These are phyloP conservation scores for Meganola albula DNA, from an alignment of 2,888 invertebrate genomes.

Conservation along the genomic window DNA sequence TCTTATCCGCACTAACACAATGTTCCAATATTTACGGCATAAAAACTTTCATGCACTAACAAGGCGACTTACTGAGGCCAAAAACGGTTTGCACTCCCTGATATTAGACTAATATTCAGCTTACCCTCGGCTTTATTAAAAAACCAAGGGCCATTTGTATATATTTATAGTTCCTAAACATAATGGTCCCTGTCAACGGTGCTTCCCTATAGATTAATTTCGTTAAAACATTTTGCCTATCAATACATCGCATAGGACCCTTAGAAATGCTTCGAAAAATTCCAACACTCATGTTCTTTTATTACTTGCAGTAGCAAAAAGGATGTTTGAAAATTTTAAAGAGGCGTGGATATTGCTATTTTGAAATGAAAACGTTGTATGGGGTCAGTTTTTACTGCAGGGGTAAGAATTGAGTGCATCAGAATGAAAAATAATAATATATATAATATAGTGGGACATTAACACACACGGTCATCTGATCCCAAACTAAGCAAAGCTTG, in stretches of 20 bases:
- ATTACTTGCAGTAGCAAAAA: slow-evolving; percentile 19
- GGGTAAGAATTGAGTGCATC: too few species aligned
- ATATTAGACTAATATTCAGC: slow-evolving; percentile 74
- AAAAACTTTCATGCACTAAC: slow-evolving; percentile 52
- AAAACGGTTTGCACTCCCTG: slow-evolving; percentile 74
- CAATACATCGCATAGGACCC: slow-evolving; percentile 23
- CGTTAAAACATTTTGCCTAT: slow-evolving; percentile 60
- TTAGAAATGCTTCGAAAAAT: slow-evolving; percentile 19
- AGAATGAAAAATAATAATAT: too few species aligned
- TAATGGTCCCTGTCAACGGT: slow-evolving; percentile 57
- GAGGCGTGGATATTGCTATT: slow-evolving; percentile 20
- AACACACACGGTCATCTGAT: too few species aligned
- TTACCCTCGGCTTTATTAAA: slow-evolving; percentile 72
- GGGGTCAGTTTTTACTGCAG: too few species aligned
- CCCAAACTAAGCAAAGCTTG: too few species aligned
- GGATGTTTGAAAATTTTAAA: slow-evolving; percentile 25
- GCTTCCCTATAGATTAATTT: slow-evolving; percentile 69
- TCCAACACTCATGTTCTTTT: slow-evolving; percentile 31
- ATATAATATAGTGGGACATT: too few species aligned
- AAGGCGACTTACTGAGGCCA: slow-evolving; percentile 53
- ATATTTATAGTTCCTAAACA: slow-evolving; percentile 61
- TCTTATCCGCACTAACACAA: slow-evolving; percentile 33
- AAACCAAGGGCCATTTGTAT: slow-evolving; percentile 74
- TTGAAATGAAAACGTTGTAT: slow-evolving; percentile 21
- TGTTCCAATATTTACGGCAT: slow-evolving; percentile 45